Percentiles rank a stretch among this genome's conserved stretches.
phyloP scores from a whole-genome alignment of 2,797 vertebrate species.

The Epinephelus malabaricus region DNA sequence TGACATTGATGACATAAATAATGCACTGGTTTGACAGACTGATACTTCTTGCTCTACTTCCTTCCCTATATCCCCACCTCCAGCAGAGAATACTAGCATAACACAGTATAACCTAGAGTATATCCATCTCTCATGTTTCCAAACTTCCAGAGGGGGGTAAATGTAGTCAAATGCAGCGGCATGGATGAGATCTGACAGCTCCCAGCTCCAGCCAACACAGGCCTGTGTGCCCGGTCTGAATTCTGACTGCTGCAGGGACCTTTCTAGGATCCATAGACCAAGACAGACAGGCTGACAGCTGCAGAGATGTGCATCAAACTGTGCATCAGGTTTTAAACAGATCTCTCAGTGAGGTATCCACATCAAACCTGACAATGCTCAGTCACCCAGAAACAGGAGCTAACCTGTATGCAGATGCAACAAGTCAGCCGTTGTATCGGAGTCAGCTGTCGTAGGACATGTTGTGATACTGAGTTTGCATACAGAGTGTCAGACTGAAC shows the following conservation, averaged over 20 bases:
- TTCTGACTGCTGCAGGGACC: constrained; percentile 1
- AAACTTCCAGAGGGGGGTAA: constrained; percentile 9
- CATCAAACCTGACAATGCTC: constrained; percentile 31
- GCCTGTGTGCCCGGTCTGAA: constrained; percentile 18
- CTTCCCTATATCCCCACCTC: not conserved
- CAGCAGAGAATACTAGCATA: not conserved
- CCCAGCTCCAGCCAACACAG: constrained; percentile 10
- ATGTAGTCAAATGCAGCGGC: constrained; percentile 10
- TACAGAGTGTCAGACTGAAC: not conserved
- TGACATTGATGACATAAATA: not conserved
- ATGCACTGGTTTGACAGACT: not conserved
- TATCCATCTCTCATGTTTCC: constrained; percentile 6
- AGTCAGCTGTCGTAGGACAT: constrained; percentile 1
- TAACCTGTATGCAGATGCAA: constrained; percentile 17
- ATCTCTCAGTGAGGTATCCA: constrained; percentile 15
- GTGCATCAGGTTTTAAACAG: constrained; percentile 12
- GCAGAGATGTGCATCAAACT: constrained; percentile 24
- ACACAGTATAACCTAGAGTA: not conserved
- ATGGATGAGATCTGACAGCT: constrained; percentile 25
- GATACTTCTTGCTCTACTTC: not conserved
- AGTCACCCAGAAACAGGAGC: constrained; percentile 13
- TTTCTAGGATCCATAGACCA: constrained; percentile 23
- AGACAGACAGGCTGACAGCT: constrained; percentile 40
- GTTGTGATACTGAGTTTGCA: not conserved
- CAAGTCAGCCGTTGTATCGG: not conserved